These are phyloP conservation scores for Notoglanidium macrostoma DNA, from an alignment of 2,797 vertebrate species.

Conservation along the genomic window DNA sequence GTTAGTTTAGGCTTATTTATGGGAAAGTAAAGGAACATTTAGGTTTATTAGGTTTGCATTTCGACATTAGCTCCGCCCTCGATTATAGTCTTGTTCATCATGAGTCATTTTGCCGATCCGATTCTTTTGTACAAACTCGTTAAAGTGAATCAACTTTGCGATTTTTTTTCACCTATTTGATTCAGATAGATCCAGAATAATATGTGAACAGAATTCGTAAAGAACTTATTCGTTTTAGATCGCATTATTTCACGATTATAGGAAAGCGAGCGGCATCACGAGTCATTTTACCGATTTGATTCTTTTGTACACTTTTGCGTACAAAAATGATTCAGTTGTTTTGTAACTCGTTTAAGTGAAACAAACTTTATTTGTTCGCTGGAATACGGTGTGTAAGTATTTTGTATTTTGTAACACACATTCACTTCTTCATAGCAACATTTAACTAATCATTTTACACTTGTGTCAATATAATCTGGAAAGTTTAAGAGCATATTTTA, in stretches of 20 bases:
- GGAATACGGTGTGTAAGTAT: background rate
- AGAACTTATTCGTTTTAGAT: background rate
- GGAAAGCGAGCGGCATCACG: background rate
- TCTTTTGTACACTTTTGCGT: background rate
- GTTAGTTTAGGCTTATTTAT: background rate
- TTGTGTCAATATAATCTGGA: background rate
- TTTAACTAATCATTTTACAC: background rate
- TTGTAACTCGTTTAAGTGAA: background rate
- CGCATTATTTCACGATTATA: background rate
- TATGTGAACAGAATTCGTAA: background rate
- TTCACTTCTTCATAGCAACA: too few relatives aligned
- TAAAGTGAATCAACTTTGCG: background rate
- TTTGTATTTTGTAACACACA: background rate
- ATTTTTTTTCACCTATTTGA: too few relatives aligned
- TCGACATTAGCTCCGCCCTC: conserved; percentile 71
- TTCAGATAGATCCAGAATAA: too few relatives aligned
- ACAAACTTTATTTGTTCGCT: background rate
- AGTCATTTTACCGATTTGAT: background rate
- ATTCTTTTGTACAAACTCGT: background rate
- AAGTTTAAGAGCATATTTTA: background rate
- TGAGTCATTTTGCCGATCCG: background rate
- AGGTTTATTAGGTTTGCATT: background rate
- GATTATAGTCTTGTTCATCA: conserved; percentile 38
- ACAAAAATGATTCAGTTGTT: too few relatives aligned
- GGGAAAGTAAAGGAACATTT: background rate